phyloP scores from a whole-genome alignment of 2,797 vertebrate genomes.

The Phrynocephalus guinanensis region DNA sequence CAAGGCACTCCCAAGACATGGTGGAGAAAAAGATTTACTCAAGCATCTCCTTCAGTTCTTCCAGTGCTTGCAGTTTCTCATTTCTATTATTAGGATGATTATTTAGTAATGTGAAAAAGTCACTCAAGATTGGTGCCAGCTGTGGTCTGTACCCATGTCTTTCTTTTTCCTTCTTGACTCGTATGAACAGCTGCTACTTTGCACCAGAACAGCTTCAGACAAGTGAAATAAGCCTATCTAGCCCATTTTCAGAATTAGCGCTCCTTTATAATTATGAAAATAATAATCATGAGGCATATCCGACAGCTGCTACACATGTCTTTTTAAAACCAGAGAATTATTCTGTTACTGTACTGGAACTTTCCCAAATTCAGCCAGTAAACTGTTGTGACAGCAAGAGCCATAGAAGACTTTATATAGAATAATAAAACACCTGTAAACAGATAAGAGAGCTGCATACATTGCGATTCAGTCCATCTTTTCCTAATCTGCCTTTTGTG shows the following conservation, averaged over 20 bases:
- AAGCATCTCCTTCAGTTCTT: conserved; percentile 18
- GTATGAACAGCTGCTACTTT: background rate
- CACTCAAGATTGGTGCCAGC: background rate
- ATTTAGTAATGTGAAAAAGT: background rate
- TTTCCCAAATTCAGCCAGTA: background rate
- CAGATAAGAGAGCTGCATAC: background rate
- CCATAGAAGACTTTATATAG: background rate
- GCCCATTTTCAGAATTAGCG: conserved; percentile 8
- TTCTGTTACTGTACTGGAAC: background rate
- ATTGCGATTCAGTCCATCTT: background rate
- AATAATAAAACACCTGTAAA: background rate
- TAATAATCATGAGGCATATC: conserved; percentile 5
- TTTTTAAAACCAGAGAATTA: conserved; percentile 17
- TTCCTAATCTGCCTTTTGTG: accelerated
- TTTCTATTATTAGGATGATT: background rate
- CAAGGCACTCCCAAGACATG: conserved; percentile 21
- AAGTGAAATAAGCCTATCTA: background rate
- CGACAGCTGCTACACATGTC: conserved; percentile 24
- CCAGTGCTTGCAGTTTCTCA: conserved; percentile 8
- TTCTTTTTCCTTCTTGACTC: background rate
- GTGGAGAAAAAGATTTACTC: conserved; percentile 29
- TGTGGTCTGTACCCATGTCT: conserved; percentile 1
- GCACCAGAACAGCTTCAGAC: conserved; percentile 33
- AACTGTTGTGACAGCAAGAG: background rate
- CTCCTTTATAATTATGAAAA: background rate